Percentiles rank a stretch among this genome's conserved stretches.
Conservation (phyloP, 2,888 invertebrate genomes). For the Capitulum mitella region DNA sequence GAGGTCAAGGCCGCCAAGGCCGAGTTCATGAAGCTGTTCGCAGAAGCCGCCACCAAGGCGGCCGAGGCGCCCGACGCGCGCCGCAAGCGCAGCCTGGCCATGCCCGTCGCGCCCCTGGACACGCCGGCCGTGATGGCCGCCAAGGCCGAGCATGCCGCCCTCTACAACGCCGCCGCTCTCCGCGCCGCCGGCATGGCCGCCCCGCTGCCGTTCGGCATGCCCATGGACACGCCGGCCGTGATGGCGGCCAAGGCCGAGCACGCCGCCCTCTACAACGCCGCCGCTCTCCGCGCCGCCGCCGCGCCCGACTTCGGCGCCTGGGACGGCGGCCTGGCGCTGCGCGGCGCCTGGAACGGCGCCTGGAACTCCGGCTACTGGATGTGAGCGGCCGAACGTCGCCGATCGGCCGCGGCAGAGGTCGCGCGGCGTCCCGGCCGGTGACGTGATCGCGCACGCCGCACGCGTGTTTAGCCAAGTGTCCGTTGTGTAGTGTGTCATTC, state of each 20-base stretch:
- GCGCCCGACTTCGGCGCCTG: background rate
- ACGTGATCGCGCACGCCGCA: background rate
- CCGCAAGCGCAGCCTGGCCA: background rate
- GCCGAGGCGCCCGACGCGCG: constrained; percentile 30
- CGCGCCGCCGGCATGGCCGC: background rate
- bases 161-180: constrained; percentile 25
- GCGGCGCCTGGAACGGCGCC: background rate
- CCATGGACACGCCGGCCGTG: background rate
- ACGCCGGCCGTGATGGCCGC: constrained; percentile 41
- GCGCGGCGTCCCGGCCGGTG: background rate
- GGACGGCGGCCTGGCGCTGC: background rate
- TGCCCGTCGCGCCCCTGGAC: background rate
- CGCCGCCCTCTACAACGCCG: background rate
- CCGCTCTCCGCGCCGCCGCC: background rate
- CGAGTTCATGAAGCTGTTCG: background rate
- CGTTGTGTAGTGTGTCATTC: background rate
- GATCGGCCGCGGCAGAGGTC: background rate
- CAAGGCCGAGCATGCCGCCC: constrained; percentile 29
- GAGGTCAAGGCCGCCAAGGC: constrained; percentile 44
- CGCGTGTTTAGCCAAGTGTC: background rate
- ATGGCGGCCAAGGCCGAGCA: background rate
- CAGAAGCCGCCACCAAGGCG: constrained; percentile 25
- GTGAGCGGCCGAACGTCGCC: background rate
- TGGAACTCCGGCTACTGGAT: background rate
- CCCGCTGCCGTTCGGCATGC: background rate